phyloP scores from a whole-genome alignment of 2,888 invertebrate genomes.

The Glaucopsyche alexis region DNA sequence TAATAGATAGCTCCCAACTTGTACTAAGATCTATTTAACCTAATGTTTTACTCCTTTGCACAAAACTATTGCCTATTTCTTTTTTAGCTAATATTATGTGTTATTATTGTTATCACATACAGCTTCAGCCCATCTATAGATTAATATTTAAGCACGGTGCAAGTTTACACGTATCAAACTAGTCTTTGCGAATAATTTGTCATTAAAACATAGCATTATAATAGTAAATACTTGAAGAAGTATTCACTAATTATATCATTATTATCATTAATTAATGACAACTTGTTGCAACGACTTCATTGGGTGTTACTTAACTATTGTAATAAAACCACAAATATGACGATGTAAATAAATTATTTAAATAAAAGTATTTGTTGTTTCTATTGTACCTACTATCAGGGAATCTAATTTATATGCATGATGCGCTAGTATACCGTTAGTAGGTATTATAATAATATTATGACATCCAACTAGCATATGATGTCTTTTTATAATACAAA shows the following conservation, averaged over 20 bases:
- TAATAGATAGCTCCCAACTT: neutral
- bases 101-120: neutral
- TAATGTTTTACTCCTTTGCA: neutral
- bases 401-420: no score
- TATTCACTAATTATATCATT: constrained; percentile 7
- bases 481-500: no score
- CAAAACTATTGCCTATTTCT: neutral
- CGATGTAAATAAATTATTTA: constrained; percentile 35
- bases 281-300: constrained; percentile 69
- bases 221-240: constrained; percentile 11
- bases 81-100: neutral
- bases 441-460: no score
- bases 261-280: constrained; percentile 53
- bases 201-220: constrained; percentile 50
- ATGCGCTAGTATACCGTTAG: no score
- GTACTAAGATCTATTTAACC: neutral
- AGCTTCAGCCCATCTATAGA: constrained; percentile 11
- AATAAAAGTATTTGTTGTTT: constrained; percentile 25
- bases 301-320: constrained; percentile 45
- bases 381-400: neutral
- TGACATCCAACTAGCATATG: no score
- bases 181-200: constrained; percentile 72
- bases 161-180: constrained; percentile 34
- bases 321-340: constrained; percentile 21
- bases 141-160: constrained; percentile 31